Base-by-base conservation (phyloP, 1,140 invertebrate genomes). In the Teleogryllus occipitalis region DNA sequence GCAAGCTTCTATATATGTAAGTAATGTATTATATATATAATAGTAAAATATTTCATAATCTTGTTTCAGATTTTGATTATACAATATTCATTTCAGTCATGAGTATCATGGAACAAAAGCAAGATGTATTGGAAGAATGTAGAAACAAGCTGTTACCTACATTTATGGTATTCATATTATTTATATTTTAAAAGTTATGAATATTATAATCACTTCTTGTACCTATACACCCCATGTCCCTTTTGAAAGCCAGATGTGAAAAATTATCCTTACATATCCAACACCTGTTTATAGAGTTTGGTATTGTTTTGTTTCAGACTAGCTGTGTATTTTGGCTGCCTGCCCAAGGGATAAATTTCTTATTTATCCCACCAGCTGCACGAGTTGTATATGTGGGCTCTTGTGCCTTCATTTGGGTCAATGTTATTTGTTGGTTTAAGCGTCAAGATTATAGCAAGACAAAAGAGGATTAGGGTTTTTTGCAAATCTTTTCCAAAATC, bases 301-400 rank as follows among this genome's bases (percentile, higher is more conserved):
- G 5, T 65, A 65, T 3, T 65, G 2, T 76, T 79, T 49, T 79
- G 46, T 84, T 83, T 48, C 78, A 86, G 82, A 90, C 90, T 0
- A 93, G 92, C 48, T 94, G 93, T 81, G 86, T 90, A 54, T 95
- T 93, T 83, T 95, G 94, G 94, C 83, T 95, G 15, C 94, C 94
- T 5, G 92, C 90, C 4, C 93, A 95, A 86, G 89, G 90, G 0
- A 83, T 93, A 14, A 95, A 95, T 84, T 95, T 95, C 85, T 84
- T 89, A 22, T 83, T 93, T 79, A 84, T 95, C 47, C 91, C 92
- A 0, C 88, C 92, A 7, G 85, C 89, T 76, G 88, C 91, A 74
- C 86, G 93, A 14, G 92, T 94, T 0, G 89, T 92, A 0, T 94
- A 92, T 82, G 92, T 95, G 39, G 91, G 92, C 4, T 85, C 90